These are phyloP conservation scores for Takifugu ocellatus DNA, from an alignment of 2,797 vertebrate genomes.

Conservation along the genomic window DNA sequence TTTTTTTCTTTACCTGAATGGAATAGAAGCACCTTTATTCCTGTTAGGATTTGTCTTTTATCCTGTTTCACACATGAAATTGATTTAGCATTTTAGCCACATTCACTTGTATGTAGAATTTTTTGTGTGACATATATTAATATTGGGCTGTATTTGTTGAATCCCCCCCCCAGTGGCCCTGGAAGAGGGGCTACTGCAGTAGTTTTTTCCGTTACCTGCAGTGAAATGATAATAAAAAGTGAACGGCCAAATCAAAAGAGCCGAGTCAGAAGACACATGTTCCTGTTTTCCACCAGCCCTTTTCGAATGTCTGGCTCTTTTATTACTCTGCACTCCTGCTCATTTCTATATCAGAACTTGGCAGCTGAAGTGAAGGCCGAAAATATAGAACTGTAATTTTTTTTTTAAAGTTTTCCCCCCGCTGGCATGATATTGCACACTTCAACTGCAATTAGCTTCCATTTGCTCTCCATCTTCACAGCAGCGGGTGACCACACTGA, in stretches of 20 bases:
- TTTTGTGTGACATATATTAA: neutral
- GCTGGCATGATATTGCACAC: constrained; percentile 14
- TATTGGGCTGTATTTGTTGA: neutral
- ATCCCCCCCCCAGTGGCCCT: neutral
- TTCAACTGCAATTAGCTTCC: constrained; percentile 20
- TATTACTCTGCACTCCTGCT: constrained; percentile 5
- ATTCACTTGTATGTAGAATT: neutral
- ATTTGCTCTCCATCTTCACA: constrained; percentile 25
- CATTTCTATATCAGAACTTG: constrained; percentile 19
- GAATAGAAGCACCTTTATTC: too few relatives aligned
- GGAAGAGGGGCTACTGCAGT: neutral
- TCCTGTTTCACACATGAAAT: too few relatives aligned
- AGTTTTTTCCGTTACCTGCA: neutral
- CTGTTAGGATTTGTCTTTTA: too few relatives aligned
- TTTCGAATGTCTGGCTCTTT: constrained; percentile 8
- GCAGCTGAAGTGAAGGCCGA: constrained; percentile 21
- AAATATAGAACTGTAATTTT: constrained; percentile 18
- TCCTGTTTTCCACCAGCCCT: constrained; percentile 1
- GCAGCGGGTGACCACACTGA: constrained; percentile 25
- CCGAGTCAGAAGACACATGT: constrained; percentile 1
- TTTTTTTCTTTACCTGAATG: too few relatives aligned
- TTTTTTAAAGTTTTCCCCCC: constrained; percentile 1
- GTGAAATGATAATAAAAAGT: constrained; percentile 2
- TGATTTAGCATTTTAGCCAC: too few relatives aligned
- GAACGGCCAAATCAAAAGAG: neutral